A percentile compares a stretch with the other conserved stretches of the same genome.
phyloP scores from a whole-genome alignment of 1,140 invertebrate species.

The Spodoptera frugiperda region DNA sequence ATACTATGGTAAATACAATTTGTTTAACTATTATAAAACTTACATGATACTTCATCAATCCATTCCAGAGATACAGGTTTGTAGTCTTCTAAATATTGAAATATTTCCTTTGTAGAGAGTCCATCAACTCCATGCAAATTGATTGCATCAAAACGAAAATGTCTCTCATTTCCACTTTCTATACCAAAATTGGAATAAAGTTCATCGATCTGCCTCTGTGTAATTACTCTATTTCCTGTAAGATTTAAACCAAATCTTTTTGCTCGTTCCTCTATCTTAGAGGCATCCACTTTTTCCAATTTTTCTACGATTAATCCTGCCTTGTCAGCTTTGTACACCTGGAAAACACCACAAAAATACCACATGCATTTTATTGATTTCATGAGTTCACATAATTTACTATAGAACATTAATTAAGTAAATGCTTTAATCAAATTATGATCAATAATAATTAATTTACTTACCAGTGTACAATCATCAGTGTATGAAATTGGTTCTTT shows the following conservation, averaged over 20 bases:
- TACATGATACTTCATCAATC: conserved; percentile 93
- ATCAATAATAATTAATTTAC: not conserved
- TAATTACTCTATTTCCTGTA: conserved; percentile 83
- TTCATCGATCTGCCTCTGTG: conserved; percentile 87
- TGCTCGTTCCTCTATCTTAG: conserved; percentile 89
- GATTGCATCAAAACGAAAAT: conserved; percentile 90
- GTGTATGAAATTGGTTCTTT: conserved; percentile 49
- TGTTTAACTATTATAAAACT: conserved; percentile 49
- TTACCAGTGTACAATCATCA: conserved; percentile 67
- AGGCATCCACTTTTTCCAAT: conserved; percentile 88
- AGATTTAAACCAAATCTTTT: conserved; percentile 89
- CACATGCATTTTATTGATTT: not conserved
- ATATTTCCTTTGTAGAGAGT: conserved; percentile 92
- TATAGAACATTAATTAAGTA: too few species aligned
- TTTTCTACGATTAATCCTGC: conserved; percentile 87
- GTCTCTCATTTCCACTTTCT: conserved; percentile 87
- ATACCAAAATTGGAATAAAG: conserved; percentile 90
- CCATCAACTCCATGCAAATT: conserved; percentile 92
- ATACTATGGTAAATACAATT: too few species aligned
- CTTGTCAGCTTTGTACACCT: conserved; percentile 84
- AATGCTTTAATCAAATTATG: too few species aligned
- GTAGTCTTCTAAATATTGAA: conserved; percentile 92
- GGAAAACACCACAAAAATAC: conserved; percentile 23
- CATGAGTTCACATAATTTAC: too few species aligned
- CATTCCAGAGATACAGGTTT: conserved; percentile 92